Base-by-base conservation (phyloP, 2,888 invertebrate genomes). In the Helicoverpa assulta region DNA sequence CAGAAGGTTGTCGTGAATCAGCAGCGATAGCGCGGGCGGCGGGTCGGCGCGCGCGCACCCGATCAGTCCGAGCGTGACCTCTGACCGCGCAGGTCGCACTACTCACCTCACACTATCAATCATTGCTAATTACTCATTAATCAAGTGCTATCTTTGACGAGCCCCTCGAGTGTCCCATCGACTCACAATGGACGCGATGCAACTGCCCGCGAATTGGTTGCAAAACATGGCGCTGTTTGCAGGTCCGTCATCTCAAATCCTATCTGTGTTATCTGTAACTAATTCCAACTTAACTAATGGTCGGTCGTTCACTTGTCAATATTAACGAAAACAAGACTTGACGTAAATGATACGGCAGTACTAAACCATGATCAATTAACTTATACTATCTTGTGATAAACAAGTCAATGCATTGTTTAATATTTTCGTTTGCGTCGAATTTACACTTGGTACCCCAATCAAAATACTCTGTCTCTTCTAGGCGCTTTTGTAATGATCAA, bases 11-110 rank as follows among this genome's bases (percentile, higher is more conserved):
- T 56, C 73, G 82, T 92, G 93, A 92, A 87, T 93, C 92, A 92
- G 88, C 66, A 40, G 79, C 84, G 93, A 92, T 92, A 89, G 88
- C 80, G 76, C 66, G 52, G 83, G 76, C 83, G 70, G 66, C 40
- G 51, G 67, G 73, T 2, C 55, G 37, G 71, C 76, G 78, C 61
- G 77, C 77, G 81, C 73, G 79, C 79, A 43, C 26, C 69, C 53
- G 80, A 82, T 78, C 93, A 92, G 93, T 92, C 71, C 83, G 85
- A 85, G 82, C 79, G 84, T 91, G 93, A 94, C 94, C 94, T 92
- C 92, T 92, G 93, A 91, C 93, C 92, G 91, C 81, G 82, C 76
- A 85, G 86, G 90, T 87, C 90, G 90, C 84, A 75, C 58, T 67
- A 47, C 19, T 51, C 54, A 54, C 69, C 70, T 69, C 66, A 26